phyloP scores from a whole-genome alignment of 2,888 invertebrate species.

The Trissoscelio sp. region DNA sequence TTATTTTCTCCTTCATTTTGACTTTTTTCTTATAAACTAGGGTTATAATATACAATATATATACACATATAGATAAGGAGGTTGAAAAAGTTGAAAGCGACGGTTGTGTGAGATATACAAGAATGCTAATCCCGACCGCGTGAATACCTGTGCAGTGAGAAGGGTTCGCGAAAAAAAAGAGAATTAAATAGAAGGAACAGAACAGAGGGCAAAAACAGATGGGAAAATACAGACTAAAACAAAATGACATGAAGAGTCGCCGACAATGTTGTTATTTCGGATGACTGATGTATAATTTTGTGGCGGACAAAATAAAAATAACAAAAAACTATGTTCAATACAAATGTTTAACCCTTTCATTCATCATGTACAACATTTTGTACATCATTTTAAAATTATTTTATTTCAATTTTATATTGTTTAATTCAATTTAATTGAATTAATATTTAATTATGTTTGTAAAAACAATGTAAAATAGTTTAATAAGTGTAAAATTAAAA shows the following conservation, averaged over 20 bases:
- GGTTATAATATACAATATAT: constrained; percentile 41
- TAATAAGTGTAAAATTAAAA: too few relatives aligned
- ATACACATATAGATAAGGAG: constrained; percentile 51
- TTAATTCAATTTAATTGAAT: too few relatives aligned
- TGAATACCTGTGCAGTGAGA: constrained; percentile 45
- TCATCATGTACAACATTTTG: too few relatives aligned
- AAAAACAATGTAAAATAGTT: too few relatives aligned
- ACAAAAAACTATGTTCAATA: too few relatives aligned
- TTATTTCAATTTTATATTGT: too few relatives aligned
- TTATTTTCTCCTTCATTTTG: background rate
- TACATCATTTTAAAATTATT: too few relatives aligned
- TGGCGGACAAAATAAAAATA: background rate
- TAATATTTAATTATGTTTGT: too few relatives aligned
- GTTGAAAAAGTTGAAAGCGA: constrained; percentile 59
- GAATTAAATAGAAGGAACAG: constrained; percentile 28
- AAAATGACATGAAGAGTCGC: constrained; percentile 19
- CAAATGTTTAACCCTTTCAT: too few relatives aligned
- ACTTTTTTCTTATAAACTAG: constrained; percentile 41
- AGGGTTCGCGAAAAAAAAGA: constrained; percentile 39
- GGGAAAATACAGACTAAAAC: constrained; percentile 25
- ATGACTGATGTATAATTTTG: constrained; percentile 11
- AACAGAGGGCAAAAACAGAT: constrained; percentile 29
- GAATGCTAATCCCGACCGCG: constrained; percentile 73
- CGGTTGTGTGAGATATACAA: constrained; percentile 65
- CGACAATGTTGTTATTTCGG: constrained; percentile 23